Percentiles rank a stretch among this genome's conserved stretches.
Conservation (phyloP, 2,888 invertebrate species). For the Apamea monoglypha region DNA sequence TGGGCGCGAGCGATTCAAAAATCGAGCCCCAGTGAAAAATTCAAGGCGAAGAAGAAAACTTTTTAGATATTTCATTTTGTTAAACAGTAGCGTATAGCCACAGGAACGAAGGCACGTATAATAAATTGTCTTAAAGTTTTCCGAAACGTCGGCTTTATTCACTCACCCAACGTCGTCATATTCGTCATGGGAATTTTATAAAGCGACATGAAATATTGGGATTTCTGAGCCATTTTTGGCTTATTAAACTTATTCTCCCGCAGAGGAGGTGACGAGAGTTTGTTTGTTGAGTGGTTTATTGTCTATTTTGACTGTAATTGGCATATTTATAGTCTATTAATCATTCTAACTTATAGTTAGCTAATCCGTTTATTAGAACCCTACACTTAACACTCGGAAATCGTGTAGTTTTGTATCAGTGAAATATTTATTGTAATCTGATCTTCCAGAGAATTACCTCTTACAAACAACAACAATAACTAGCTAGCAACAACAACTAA, state of each 20-base stretch:
- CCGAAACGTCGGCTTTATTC: slow-evolving; percentile 71
- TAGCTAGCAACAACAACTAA: not conserved
- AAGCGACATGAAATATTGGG: slow-evolving; percentile 59
- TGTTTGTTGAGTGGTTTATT: slow-evolving; percentile 2
- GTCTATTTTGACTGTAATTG: not conserved
- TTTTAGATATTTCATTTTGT: slow-evolving; percentile 76
- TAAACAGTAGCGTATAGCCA: slow-evolving; percentile 78
- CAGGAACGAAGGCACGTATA: slow-evolving; percentile 73
- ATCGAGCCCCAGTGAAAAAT: slow-evolving; percentile 45
- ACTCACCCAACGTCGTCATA: slow-evolving; percentile 66
- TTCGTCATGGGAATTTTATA: slow-evolving; percentile 67
- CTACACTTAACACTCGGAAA: too few species aligned
- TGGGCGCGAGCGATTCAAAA: slow-evolving; percentile 36
- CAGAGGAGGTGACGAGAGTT: not conserved
- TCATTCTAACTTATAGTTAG: not conserved
- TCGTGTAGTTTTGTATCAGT: not conserved
- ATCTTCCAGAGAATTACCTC: not conserved
- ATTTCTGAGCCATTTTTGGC: slow-evolving; percentile 37
- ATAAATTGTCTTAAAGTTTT: slow-evolving; percentile 81
- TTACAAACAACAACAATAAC: too few species aligned
- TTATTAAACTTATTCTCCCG: slow-evolving; percentile 42
- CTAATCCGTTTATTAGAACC: too few species aligned
- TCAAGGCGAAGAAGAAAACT: slow-evolving; percentile 48
- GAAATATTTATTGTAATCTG: not conserved
- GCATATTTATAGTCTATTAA: not conserved